Evolutionary conservation across 2,888 invertebrate genomes (phyloP).

Genomic region (Amiota mariae): DNA sequence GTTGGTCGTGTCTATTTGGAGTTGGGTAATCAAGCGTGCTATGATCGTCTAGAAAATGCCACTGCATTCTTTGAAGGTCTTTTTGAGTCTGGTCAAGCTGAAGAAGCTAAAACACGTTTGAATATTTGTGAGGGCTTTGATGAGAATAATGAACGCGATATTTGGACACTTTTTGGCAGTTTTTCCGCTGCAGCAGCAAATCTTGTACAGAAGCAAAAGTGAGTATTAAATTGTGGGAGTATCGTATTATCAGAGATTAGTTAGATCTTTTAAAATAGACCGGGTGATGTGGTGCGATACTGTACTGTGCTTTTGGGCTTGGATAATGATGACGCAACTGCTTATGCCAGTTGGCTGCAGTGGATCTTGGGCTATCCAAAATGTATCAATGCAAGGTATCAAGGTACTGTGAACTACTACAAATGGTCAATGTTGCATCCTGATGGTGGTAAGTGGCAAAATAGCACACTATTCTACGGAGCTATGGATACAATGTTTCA

Average conservation of each 20-base stretch:
- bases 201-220: conserved; percentile 61
- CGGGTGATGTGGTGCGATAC: conserved; percentile 33
- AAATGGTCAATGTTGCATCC: conserved; percentile 50
- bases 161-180: conserved; percentile 57
- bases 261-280: neutral
- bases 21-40: conserved; percentile 57
- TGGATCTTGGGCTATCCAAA: conserved; percentile 30
- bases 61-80: conserved; percentile 51
- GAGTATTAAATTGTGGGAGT: neutral
- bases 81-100: conserved; percentile 43
- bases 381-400: conserved; percentile 52
- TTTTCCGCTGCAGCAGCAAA: conserved; percentile 59
- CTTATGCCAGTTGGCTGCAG: conserved; percentile 51
- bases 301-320: conserved; percentile 48
- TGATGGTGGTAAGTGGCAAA: conserved; percentile 46
- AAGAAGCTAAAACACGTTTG: conserved; percentile 47
- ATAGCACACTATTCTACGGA: neutral
- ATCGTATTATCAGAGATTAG: neutral
- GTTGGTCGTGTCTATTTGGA: conserved; percentile 52
- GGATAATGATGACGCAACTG: conserved; percentile 48
- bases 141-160: conserved; percentile 47
- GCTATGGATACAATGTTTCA: neutral
- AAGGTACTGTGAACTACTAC: conserved; percentile 45
- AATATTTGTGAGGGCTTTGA: conserved; percentile 59
- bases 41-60: conserved; percentile 55